phyloP scores from a whole-genome alignment of 1,140 invertebrate species.

The Drosophila takahashii region DNA sequence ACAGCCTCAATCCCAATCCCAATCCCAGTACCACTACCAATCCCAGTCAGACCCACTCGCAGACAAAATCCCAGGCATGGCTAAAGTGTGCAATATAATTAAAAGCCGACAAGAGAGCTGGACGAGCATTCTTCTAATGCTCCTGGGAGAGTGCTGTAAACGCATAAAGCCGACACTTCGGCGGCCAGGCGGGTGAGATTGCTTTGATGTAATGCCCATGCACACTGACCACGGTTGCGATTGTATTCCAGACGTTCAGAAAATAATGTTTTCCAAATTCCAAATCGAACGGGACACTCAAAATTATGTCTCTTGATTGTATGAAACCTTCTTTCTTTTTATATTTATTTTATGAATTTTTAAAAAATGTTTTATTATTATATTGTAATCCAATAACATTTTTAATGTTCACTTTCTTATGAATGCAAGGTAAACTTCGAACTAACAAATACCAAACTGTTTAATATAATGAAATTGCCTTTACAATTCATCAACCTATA shows the following conservation, averaged over 20 bases:
- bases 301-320: not conserved
- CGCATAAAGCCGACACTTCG: slow-evolving; percentile 67
- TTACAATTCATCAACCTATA: too few relatives aligned
- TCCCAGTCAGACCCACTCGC: slow-evolving; percentile 31
- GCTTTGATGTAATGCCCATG: slow-evolving; percentile 72
- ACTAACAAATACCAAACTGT: too few relatives aligned
- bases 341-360: too few relatives aligned
- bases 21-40: slow-evolving; percentile 16
- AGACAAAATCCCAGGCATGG: slow-evolving; percentile 63
- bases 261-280: not conserved
- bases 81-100: slow-evolving; percentile 84
- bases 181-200: slow-evolving; percentile 29
- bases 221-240: slow-evolving; percentile 22
- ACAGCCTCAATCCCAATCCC: slow-evolving; percentile 24
- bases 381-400: too few relatives aligned
- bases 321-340: too few relatives aligned
- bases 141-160: slow-evolving; percentile 70
- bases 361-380: too few relatives aligned
- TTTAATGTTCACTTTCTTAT: too few relatives aligned
- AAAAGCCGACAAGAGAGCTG: slow-evolving; percentile 81
- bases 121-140: slow-evolving; percentile 71
- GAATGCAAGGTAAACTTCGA: too few relatives aligned
- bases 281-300: not conserved
- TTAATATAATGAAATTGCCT: too few relatives aligned
- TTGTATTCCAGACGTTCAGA: not conserved